Evolutionary conservation across 2,113 vertebrate genomes (phyloP).

Genomic region (Columbina picui): DNA sequence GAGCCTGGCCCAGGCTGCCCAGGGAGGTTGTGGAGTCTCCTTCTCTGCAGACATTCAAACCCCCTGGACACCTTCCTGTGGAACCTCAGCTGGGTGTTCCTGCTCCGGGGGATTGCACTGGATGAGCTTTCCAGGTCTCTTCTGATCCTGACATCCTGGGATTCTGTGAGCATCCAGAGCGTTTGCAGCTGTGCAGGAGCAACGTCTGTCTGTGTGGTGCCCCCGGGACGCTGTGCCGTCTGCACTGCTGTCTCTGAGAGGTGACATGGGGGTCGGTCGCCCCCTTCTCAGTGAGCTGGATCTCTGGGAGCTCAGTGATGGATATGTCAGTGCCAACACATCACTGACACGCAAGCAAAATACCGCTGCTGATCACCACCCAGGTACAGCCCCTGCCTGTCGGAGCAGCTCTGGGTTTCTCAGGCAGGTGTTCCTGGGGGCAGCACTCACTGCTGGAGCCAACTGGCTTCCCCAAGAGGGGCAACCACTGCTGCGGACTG

Average conservation of each 20-base stretch:
- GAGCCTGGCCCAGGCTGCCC: too few relatives aligned
- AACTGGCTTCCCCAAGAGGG: fast-evolving
- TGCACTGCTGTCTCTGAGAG: not conserved
- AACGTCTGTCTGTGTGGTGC: fast-evolving
- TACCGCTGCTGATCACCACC: not conserved
- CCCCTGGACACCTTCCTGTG: too few relatives aligned
- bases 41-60: too few relatives aligned
- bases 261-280: not conserved
- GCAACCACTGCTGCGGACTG: not conserved
- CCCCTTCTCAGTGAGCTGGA: not conserved
- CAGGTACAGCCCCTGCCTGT: fast-evolving
- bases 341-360: fast-evolving
- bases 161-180: too few relatives aligned
- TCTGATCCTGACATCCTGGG: too few relatives aligned
- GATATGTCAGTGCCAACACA: too few relatives aligned
- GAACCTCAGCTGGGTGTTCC: too few relatives aligned
- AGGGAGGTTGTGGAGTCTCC: too few relatives aligned
- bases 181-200: not conserved
- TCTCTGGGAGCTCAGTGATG: fast-evolving
- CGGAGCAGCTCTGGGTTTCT: fast-evolving
- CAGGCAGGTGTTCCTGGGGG: not conserved
- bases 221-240: too few relatives aligned
- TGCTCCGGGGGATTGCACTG: too few relatives aligned
- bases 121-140: too few relatives aligned
- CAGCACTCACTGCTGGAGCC: not conserved